These are phyloP conservation scores for Neotoxoptera formosana DNA, from an alignment of 1,140 invertebrate species.

Conservation along the genomic window DNA sequence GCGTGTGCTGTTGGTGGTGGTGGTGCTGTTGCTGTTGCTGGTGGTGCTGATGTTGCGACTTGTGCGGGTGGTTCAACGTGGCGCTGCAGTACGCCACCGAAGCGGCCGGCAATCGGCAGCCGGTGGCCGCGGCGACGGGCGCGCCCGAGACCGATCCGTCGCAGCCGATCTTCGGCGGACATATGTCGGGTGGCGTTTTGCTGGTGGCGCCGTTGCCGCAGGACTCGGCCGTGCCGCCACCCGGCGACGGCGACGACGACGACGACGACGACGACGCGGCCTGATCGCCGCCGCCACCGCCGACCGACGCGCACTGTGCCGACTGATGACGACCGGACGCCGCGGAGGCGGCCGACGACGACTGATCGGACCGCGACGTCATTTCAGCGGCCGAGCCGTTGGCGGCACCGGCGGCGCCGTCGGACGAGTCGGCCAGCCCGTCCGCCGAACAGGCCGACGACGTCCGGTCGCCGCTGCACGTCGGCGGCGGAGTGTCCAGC, in stretches of 20 bases:
- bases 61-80: not conserved
- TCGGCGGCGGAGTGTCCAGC: constrained; percentile 62
- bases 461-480: not conserved
- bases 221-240: not conserved
- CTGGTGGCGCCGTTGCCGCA: not conserved
- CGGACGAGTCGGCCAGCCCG: not conserved
- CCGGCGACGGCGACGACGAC: not conserved
- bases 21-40: not conserved
- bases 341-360: not conserved
- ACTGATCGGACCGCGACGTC: not conserved
- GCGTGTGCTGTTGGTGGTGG: not conserved
- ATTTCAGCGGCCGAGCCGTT: not conserved
- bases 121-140: no score
- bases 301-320: not conserved
- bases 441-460: constrained; percentile 25
- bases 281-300: not conserved
- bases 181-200: constrained; percentile 52
- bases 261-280: not conserved
- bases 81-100: not conserved
- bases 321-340: not conserved
- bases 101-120: not conserved
- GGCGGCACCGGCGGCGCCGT: not conserved
- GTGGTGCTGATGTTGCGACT: not conserved
- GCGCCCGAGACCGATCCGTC: not conserved
- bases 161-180: constrained; percentile 36